A percentile compares a stretch with the other conserved stretches of the same genome.
These are phyloP conservation scores for Habrosyne pyritoides DNA, from an alignment of 2,888 invertebrate genomes.

Conservation along the genomic window DNA sequence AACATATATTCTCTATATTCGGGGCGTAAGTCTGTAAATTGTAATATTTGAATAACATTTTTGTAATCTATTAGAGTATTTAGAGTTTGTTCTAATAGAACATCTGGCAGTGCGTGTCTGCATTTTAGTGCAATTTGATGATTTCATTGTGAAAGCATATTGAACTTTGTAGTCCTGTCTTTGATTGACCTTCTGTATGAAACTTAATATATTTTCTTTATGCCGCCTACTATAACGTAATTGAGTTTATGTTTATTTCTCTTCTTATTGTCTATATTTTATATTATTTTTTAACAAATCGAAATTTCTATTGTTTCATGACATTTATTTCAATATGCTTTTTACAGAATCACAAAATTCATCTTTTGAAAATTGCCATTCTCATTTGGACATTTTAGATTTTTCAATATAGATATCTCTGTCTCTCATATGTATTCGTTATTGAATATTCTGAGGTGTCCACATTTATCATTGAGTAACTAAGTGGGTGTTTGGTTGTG, in stretches of 20 bases:
- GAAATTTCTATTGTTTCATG: conserved; percentile 21
- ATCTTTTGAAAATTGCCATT: conserved; percentile 60
- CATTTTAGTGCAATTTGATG: conserved; percentile 83
- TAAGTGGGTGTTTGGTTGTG: conserved; percentile 82
- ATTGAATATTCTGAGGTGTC: conserved; percentile 65
- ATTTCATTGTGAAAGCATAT: conserved; percentile 70
- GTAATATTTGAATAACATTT: conserved; percentile 44
- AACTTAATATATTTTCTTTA: not conserved
- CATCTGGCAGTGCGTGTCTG: conserved; percentile 83
- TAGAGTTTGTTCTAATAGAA: conserved; percentile 58
- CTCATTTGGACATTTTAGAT: conserved; percentile 62
- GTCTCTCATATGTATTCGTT: conserved; percentile 12
- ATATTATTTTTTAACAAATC: conserved; percentile 20
- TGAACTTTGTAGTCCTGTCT: conserved; percentile 64
- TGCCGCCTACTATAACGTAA: not conserved
- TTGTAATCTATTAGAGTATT: conserved; percentile 61
- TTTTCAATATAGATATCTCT: conserved; percentile 46
- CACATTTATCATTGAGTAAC: conserved; percentile 70
- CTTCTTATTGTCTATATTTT: conserved; percentile 18
- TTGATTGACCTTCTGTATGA: conserved; percentile 15
- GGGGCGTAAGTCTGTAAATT: conserved; percentile 71
- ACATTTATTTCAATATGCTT: conserved; percentile 81
- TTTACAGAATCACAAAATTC: conserved; percentile 68
- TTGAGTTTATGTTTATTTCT: conserved; percentile 17
- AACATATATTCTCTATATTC: conserved; percentile 72